These are phyloP conservation scores for Acrocephalus kingi DNA, from an alignment of 2,113 vertebrate species.

Conservation along the genomic window DNA sequence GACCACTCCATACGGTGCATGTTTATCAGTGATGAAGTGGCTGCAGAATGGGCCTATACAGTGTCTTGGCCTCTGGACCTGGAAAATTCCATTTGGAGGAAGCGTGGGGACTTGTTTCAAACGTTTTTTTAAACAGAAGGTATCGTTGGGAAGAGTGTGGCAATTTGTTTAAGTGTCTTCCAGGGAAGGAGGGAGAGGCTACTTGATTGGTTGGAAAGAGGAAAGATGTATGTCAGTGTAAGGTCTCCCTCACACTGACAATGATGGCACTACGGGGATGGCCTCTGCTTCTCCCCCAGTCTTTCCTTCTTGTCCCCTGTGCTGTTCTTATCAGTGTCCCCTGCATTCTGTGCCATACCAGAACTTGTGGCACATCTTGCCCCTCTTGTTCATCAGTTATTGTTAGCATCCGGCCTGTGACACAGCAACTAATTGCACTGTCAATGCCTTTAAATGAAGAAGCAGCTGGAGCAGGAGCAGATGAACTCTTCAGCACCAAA, in stretches of 20 bases:
- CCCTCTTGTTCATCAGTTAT: background rate
- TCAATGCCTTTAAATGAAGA: background rate
- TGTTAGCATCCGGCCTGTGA: background rate
- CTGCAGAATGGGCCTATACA: background rate
- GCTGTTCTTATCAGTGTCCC: rapidly evolving
- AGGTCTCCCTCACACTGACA: background rate
- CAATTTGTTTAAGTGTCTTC: background rate
- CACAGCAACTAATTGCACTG: background rate
- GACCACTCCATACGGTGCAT: background rate
- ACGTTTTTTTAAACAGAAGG: background rate
- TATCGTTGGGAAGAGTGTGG: background rate
- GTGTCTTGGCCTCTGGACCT: background rate
- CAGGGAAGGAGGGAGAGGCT: background rate
- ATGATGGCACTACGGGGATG: rapidly evolving
- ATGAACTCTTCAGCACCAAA: background rate
- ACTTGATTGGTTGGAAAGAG: background rate
- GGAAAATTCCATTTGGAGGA: background rate
- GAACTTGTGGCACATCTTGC: background rate
- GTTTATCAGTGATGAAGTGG: background rate
- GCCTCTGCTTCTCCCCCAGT: background rate
- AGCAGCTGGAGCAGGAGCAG: background rate
- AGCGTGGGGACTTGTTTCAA: background rate
- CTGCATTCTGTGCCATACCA: background rate
- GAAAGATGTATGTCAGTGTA: background rate
- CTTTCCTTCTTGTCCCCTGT: background rate